Percentiles rank a stretch among this genome's conserved stretches.
These are phyloP conservation scores for Falco punctatus DNA, from an alignment of 2,113 vertebrate species.

Conservation along the genomic window DNA sequence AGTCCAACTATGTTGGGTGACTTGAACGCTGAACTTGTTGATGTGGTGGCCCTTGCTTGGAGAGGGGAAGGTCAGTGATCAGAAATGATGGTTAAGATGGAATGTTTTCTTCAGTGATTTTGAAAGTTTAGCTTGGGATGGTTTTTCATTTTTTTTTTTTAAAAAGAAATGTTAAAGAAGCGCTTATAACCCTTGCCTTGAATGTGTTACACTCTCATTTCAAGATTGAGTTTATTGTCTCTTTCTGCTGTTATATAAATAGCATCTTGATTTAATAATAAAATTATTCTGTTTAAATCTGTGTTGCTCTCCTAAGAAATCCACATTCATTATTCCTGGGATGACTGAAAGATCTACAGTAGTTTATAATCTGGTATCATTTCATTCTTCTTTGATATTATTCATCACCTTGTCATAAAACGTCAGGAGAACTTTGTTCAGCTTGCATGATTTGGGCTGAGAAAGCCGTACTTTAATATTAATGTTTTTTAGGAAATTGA, in stretches of 20 bases:
- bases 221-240: conserved; percentile 25
- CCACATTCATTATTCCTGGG: conserved; percentile 60
- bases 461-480: conserved; percentile 48
- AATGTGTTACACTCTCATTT: background rate
- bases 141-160: background rate
- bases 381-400: conserved; percentile 59
- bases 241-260: conserved; percentile 50
- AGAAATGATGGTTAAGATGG: background rate
- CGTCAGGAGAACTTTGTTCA: conserved; percentile 57
- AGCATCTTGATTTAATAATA: background rate
- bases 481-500: conserved; percentile 54
- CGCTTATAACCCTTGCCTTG: background rate
- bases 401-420: conserved; percentile 67
- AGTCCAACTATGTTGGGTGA: fast-evolving
- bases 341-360: conserved; percentile 68
- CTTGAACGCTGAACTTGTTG: background rate
- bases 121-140: background rate
- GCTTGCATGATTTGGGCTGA: conserved; percentile 40
- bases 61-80: background rate
- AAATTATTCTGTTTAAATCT: conserved; percentile 55
- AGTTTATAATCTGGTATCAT: conserved; percentile 63
- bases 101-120: background rate
- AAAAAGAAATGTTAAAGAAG: background rate
- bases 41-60: background rate
- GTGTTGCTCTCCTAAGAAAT: conserved; percentile 49